These are phyloP conservation scores for Willowsia nigromaculata DNA, from an alignment of 2,888 invertebrate species.

Conservation along the genomic window DNA sequence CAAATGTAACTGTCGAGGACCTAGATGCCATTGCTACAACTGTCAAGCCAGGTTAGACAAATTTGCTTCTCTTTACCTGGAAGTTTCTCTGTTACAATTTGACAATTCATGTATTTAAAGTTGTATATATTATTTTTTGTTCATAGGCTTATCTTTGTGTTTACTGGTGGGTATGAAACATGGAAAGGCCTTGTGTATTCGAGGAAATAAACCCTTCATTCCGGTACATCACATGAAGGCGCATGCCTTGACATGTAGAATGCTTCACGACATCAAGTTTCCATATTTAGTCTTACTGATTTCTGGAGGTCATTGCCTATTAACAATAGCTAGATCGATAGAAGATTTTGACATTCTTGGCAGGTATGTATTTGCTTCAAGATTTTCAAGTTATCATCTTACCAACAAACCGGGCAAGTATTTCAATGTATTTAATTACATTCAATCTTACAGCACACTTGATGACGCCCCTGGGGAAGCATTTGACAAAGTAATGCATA, in stretches of 20 bases:
- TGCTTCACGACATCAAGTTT: constrained; percentile 87
- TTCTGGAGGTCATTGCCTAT: constrained; percentile 95
- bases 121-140: background rate
- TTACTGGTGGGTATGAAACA: constrained; percentile 90
- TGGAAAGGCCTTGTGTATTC: constrained; percentile 87
- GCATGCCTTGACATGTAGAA: constrained; percentile 93
- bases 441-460: constrained; percentile 81
- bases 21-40: constrained; percentile 94
- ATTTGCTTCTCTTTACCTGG: too few species aligned
- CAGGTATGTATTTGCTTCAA: constrained; percentile 6
- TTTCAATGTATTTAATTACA: background rate
- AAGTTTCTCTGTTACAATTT: too few species aligned
- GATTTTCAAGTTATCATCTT: background rate
- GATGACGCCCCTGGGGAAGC: constrained; percentile 97
- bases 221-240: constrained; percentile 99
- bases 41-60: constrained; percentile 86
- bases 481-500: constrained; percentile 91
- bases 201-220: constrained; percentile 89
- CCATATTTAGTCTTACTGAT: constrained; percentile 94
- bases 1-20: constrained; percentile 84
- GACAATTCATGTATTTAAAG: too few species aligned
- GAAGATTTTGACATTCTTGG: constrained; percentile 91
- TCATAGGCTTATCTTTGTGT: constrained; percentile 87
- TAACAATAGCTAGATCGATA: constrained; percentile 87
- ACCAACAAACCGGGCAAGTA: background rate